Percentiles rank a stretch among this genome's conserved stretches.
Evolutionary conservation across 2,113 vertebrate genomes (phyloP).

Genomic region (Bos indicus): DNA sequence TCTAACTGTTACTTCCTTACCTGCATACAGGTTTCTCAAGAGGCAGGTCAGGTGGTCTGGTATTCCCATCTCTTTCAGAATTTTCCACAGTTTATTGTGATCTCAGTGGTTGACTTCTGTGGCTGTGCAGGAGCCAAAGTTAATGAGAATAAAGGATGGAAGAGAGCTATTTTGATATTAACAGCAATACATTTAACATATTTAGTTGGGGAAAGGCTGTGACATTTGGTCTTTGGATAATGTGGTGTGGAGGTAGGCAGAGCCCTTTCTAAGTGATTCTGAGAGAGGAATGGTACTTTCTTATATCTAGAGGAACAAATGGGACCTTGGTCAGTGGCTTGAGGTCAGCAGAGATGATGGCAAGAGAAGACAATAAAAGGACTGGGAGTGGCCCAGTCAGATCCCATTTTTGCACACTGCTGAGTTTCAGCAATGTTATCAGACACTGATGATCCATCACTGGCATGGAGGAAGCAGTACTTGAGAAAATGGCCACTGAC

Average conservation of each 20-base stretch:
- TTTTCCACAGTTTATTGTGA: too few relatives aligned
- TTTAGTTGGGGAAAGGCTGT: neutral
- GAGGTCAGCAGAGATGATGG: neutral
- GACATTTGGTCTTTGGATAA: neutral
- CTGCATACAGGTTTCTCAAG: too few relatives aligned
- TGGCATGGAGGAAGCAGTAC: too few relatives aligned
- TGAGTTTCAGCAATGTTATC: neutral
- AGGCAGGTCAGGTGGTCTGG: too few relatives aligned
- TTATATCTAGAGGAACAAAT: neutral
- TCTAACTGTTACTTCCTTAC: too few relatives aligned
- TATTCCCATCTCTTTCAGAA: too few relatives aligned
- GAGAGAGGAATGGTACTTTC: neutral
- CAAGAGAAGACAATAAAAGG: neutral
- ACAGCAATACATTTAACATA: neutral
- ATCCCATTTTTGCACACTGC: neutral
- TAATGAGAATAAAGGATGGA: neutral
- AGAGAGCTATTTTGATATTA: neutral
- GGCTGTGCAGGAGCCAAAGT: neutral
- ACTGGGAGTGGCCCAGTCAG: too few relatives aligned
- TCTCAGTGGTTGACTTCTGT: neutral
- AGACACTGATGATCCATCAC: neutral
- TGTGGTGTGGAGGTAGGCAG: neutral
- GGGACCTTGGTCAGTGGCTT: neutral
- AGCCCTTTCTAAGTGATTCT: neutral
- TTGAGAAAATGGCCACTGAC: neutral